Evolutionary conservation across 35 echinoderm and acorn worm species (phyloP), one percentile per base, ranked within the genome.

Genomic region (Eucidaris tribuloides): DNA sequence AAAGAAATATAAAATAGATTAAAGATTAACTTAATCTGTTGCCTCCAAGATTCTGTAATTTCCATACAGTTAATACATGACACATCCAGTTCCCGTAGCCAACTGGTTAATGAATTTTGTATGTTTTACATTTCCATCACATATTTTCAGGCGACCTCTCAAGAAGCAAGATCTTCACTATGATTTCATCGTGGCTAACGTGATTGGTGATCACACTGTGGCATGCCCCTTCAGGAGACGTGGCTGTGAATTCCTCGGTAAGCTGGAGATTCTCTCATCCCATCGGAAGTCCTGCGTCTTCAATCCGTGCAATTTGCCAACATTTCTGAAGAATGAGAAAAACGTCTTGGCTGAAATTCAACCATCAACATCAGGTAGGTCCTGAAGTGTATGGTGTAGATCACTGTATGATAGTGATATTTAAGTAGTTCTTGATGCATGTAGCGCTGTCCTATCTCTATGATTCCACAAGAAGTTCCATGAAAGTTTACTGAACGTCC

Each of bases 131-230:
- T n/a, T n/a, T n/a, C 30, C 64, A 20, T 46, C 5, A 34, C 46
- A 24, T 82, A 77, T 7, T 36, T 46, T 32, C 54, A 91, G 88
- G 54, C 48, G 82, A 33, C 92, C 92, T 11, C 41, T 94, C 13
- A 80, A 83, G 49, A 65, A 17, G 13, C 25, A 45, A 54, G 87
- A 94, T 34, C 82, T 94, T 1, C 92, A 94, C 34, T 79, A 62
- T 82, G 92, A 94, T 36, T 94, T 94, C 56, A 94, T 94, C 30
- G 40, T 94, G 5, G 87, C 92, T 42, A 94, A 94, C 34, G 85
- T 94, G 59, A 94, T 94, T 28, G 92, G 92, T n/a, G 92, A 94
- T 52, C 92, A 94, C 28, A 89, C 89, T 48, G 92, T 94, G 15
- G 92, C 92, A 15, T 94, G 92, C 44, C 80, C 87, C 0, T 94